Conservation (phyloP, 92 coral and sea anemone species). For the Actinostola sp. region DNA sequence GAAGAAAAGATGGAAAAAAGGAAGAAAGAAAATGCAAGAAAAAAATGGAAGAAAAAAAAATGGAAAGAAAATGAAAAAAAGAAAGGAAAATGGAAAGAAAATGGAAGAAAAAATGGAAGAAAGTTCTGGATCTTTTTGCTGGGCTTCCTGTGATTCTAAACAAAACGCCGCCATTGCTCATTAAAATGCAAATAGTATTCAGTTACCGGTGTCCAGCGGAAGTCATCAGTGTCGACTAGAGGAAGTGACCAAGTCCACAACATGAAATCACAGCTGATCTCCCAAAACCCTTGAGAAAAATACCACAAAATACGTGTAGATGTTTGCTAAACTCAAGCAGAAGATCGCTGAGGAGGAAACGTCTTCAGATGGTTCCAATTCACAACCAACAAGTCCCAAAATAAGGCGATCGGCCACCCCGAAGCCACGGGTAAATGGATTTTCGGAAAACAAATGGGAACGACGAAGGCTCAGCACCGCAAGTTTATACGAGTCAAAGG, state of each 20-base stretch:
- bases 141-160: constrained; percentile 22
- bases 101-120: too few relatives aligned
- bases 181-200: constrained; percentile 18
- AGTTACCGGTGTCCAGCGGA: constrained; percentile 52
- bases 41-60: too few relatives aligned
- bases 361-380: constrained; percentile 72
- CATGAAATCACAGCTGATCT: constrained; percentile 26
- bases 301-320: constrained; percentile 22
- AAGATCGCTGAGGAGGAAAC: constrained; percentile 97
- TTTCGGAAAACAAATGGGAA: constrained; percentile 96
- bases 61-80: too few relatives aligned
- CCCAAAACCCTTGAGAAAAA: background rate
- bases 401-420: constrained; percentile 54
- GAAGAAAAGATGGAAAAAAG: too few relatives aligned
- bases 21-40: too few relatives aligned
- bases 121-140: background rate
- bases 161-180: constrained; percentile 20
- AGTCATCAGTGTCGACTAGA: constrained; percentile 35
- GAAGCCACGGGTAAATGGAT: constrained; percentile 61
- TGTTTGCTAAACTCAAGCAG: constrained; percentile 97
- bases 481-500: constrained; percentile 94
- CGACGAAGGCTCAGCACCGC: constrained; percentile 91
- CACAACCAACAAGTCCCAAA: constrained; percentile 80
- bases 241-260: constrained; percentile 44
- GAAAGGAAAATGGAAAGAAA: too few relatives aligned